phyloP scores from a whole-genome alignment of 2,797 vertebrate species.

The Cyclopterus lumpus region DNA sequence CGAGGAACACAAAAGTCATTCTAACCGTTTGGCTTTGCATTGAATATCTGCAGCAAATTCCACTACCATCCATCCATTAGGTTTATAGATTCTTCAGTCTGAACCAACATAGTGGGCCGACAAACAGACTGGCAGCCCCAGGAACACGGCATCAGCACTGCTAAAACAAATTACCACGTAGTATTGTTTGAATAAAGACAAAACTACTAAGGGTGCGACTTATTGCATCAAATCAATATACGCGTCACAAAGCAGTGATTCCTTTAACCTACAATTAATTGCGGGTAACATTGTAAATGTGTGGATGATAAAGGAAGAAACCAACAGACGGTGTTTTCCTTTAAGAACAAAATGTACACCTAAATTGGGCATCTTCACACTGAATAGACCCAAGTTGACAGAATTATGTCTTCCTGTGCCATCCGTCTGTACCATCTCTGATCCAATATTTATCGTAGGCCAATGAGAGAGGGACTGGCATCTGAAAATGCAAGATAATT shows the following conservation, averaged over 20 bases:
- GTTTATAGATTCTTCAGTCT: not conserved
- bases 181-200: not conserved
- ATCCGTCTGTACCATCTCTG: conserved; percentile 75
- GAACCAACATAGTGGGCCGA: not conserved
- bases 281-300: conserved; percentile 31
- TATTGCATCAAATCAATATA: not conserved
- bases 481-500: conserved; percentile 85
- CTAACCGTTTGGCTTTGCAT: not conserved
- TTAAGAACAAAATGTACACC: conserved; percentile 73
- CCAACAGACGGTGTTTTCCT: conserved; percentile 52
- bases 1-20: not conserved
- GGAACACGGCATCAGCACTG: not conserved
- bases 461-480: conserved; percentile 77
- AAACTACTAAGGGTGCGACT: not conserved
- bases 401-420: conserved; percentile 79
- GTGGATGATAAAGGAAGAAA: conserved; percentile 35
- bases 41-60: not conserved
- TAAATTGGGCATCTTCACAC: conserved; percentile 73
- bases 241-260: not conserved
- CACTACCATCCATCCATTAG: not conserved
- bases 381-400: conserved; percentile 79
- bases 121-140: not conserved
- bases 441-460: conserved; percentile 79
- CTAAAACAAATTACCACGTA: not conserved
- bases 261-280: not conserved